phyloP scores from a whole-genome alignment of 2,113 vertebrate species.

The Agelaius tricolor region DNA sequence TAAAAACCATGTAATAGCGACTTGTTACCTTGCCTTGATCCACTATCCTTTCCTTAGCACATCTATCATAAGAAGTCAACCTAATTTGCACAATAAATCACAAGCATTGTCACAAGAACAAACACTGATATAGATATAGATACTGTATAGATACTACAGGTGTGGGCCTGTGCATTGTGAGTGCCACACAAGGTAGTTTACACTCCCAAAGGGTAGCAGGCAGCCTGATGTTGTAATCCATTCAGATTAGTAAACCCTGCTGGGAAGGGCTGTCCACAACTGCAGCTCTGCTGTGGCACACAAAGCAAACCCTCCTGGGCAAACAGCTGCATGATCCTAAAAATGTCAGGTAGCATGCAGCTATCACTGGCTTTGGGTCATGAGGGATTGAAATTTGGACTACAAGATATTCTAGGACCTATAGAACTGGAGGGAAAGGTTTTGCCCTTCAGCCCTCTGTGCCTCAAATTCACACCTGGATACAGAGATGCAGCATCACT shows the following conservation, averaged over 20 bases:
- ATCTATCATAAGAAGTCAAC: neutral
- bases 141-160: neutral
- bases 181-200: neutral
- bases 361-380: neutral
- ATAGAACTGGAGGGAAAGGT: neutral
- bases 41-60: neutral
- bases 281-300: neutral
- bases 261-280: neutral
- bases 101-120: neutral
- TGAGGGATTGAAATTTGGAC: neutral
- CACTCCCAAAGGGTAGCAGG: neutral
- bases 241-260: neutral
- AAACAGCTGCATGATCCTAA: neutral
- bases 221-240: neutral
- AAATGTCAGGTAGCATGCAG: neutral
- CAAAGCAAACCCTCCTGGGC: neutral
- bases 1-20: neutral
- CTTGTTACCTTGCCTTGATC: neutral
- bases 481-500: neutral
- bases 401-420: neutral
- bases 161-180: neutral
- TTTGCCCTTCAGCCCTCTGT: neutral
- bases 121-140: no score
- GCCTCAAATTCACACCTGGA: neutral
- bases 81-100: neutral